Percentiles rank a stretch among this genome's conserved stretches.
Evolutionary conservation across 2,113 vertebrate genomes (phyloP).

Genomic region (Phalacrocorax aristotelis): DNA sequence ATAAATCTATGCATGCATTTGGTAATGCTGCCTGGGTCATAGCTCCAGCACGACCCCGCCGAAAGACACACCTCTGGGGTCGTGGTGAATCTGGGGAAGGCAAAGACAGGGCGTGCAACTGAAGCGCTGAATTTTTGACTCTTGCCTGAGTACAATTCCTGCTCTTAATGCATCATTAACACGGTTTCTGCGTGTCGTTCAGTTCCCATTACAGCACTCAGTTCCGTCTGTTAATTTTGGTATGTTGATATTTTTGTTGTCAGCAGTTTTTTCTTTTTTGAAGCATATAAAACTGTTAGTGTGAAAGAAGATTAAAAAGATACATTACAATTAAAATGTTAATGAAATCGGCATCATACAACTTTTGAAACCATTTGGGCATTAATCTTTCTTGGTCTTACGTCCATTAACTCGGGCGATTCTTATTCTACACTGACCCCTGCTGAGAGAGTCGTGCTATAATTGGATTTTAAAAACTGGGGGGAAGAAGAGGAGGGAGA

Average conservation of each 20-base stretch:
- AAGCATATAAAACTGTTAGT: slow-evolving; percentile 70
- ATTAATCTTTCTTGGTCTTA: slow-evolving; percentile 66
- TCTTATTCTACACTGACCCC: slow-evolving; percentile 78
- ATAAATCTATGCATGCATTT: rapidly evolving
- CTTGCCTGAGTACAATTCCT: background rate
- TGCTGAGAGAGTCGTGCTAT: slow-evolving; percentile 74
- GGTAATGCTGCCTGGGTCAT: background rate
- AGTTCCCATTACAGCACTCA: slow-evolving; percentile 11
- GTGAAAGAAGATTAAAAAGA: slow-evolving; percentile 79
- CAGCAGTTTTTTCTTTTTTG: slow-evolving; percentile 64
- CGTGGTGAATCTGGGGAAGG: background rate
- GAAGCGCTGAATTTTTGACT: background rate
- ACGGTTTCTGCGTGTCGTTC: slow-evolving; percentile 27
- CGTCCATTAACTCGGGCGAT: slow-evolving; percentile 62
- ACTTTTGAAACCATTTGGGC: slow-evolving; percentile 71
- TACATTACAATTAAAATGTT: slow-evolving; percentile 84
- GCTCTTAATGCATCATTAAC: slow-evolving; percentile 9
- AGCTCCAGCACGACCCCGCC: rapidly evolving
- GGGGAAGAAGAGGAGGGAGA: background rate
- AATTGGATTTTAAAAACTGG: slow-evolving; percentile 71
- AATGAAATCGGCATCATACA: slow-evolving; percentile 74
- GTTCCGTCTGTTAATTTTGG: slow-evolving; percentile 66
- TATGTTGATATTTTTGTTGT: slow-evolving; percentile 73
- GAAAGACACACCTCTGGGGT: rapidly evolving
- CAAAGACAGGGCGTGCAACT: background rate